A percentile compares a stretch with the other conserved stretches of the same genome.
These are phyloP conservation scores for Chrysocyon brachyurus DNA, from an alignment of 2,797 vertebrate species.

Conservation along the genomic window DNA sequence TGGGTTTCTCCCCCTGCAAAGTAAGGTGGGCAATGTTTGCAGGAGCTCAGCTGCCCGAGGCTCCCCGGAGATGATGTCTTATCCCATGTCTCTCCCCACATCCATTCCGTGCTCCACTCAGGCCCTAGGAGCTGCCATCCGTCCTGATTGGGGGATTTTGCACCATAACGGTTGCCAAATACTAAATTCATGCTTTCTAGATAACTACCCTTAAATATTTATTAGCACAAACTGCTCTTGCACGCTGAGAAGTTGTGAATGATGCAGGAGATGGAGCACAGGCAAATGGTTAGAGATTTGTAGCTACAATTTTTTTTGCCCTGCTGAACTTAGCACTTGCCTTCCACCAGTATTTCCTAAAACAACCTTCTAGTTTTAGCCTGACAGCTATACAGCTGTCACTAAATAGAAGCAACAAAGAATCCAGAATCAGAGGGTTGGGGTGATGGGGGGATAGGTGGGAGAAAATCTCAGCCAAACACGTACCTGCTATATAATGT, in stretches of 20 bases:
- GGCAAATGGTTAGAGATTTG: not conserved
- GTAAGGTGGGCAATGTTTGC: not conserved
- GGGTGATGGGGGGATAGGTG: rapidly evolving
- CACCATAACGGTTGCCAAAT: not conserved
- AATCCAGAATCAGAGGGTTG: not conserved
- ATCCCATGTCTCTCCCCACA: too few species aligned
- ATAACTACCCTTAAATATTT: not conserved
- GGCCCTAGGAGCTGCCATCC: not conserved
- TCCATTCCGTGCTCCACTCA: not conserved
- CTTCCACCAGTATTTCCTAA: not conserved
- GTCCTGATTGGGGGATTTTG: rapidly evolving
- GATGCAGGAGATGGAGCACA: not conserved
- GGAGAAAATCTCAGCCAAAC: rapidly evolving
- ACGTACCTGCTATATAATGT: too few species aligned
- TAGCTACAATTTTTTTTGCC: too few species aligned
- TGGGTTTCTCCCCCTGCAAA: not conserved
- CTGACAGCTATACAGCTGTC: rapidly evolving
- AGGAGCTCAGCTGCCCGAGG: not conserved
- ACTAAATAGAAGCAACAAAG: not conserved
- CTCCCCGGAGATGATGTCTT: not conserved
- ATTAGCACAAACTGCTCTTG: rapidly evolving
- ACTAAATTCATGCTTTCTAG: not conserved
- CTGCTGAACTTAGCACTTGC: not conserved
- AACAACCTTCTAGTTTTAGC: not conserved
- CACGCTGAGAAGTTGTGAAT: rapidly evolving